Evolutionary conservation across 1,140 invertebrate genomes (phyloP), one percentile per base, ranked within the genome.

Genomic region (Rhagoletis zephyria): DNA sequence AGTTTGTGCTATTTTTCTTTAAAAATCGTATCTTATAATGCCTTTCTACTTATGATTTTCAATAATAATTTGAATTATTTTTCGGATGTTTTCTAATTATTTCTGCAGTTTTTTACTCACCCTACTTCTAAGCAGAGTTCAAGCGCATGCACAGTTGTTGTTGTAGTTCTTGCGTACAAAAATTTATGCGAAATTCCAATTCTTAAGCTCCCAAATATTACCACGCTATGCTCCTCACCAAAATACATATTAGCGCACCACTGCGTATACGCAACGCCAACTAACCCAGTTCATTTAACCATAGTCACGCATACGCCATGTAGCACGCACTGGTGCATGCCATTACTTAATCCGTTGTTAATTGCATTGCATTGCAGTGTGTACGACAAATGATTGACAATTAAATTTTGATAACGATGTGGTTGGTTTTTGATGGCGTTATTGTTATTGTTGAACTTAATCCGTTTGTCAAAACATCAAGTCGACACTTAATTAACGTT

Each of bases 271-370:
- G 70, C 16, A 74, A 74, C 16, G 14, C 30, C 4, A 48, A 7
- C 0, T 48, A 42, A n/a, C 64, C 19, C 4, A 6, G 2, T 12
- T 40, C 40, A 74, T 45, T 48, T 74, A 74, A 12, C 1, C 70
- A 12, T 40, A 48, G 70, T 48, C 70, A 74, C 70, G 70, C 48
- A 74, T 74, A 74, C 70, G 70, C 70, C 70, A 74, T 45, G 40
- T 48, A 7, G 40, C 70, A 74, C 70, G 45, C 70, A 74, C 16
- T 40, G 10, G 1, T 45, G 42, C 30, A 30, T 16, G 42, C n/a
- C 45, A 74, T 74, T 16, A 74, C 19, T 16, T 14, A 16, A 74
- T 45, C 14, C 61, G 40, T 16, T 74, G 42, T 42, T 74, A 74
- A 74, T 74, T 74, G 70, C 70, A 74, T 7, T 56, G 51, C 51